A percentile compares a stretch with the other conserved stretches of the same genome.
Evolutionary conservation across 2,888 invertebrate species (phyloP).

Genomic region (Sericinus montela): DNA sequence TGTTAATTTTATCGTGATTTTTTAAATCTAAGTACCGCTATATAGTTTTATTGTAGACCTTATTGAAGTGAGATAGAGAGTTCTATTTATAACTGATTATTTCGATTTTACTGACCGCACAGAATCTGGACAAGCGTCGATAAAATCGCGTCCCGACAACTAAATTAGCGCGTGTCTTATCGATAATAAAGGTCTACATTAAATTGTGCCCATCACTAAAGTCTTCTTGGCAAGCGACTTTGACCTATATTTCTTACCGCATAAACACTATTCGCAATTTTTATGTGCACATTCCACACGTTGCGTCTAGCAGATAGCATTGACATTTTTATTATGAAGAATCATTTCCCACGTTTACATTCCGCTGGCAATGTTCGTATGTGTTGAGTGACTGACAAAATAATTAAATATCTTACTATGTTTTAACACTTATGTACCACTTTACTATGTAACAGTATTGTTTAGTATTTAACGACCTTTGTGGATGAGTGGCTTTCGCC

Average conservation of each 20-base stretch:
- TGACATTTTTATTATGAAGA: constrained; percentile 62
- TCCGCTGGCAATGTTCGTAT: constrained; percentile 24
- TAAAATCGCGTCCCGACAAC: constrained; percentile 35
- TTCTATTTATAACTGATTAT: constrained; percentile 4
- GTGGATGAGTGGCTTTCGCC: no score
- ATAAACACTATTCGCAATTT: constrained; percentile 1
- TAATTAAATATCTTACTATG: background rate
- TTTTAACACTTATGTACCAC: no score
- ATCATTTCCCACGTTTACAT: constrained; percentile 63
- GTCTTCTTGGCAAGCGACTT: background rate
- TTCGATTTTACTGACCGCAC: constrained; percentile 16
- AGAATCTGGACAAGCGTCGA: constrained; percentile 29
- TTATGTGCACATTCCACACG: constrained; percentile 34
- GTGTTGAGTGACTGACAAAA: constrained; percentile 15
- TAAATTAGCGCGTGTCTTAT: constrained; percentile 70
- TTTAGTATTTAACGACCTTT: no score
- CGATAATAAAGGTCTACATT: constrained; percentile 60
- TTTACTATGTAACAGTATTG: no score
- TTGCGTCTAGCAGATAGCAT: constrained; percentile 42
- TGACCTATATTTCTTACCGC: background rate
- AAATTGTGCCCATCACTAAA: constrained; percentile 25
- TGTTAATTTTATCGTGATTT: constrained; percentile 11
- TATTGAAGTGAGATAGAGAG: background rate
- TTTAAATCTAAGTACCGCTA: constrained; percentile 1
- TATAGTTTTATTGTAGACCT: background rate